Conservation (phyloP, 2,113 vertebrate genomes). For the Nothoprocta perdicaria region DNA sequence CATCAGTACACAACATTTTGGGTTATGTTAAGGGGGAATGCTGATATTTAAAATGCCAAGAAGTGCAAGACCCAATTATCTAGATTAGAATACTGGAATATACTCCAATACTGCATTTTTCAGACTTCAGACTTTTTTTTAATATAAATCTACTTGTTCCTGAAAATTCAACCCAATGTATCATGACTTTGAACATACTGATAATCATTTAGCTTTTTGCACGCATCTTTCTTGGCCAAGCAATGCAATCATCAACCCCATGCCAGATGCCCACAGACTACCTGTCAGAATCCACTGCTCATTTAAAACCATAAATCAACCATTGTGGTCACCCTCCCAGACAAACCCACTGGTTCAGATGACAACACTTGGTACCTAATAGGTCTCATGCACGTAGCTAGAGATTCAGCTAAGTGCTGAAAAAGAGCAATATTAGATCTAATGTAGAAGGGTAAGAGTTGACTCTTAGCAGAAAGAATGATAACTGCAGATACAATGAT, state of each 20-base stretch:
- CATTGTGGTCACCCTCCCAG: not conserved
- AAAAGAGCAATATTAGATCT: not conserved
- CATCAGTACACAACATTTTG: not conserved
- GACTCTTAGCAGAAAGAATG: not conserved
- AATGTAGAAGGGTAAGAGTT: not conserved
- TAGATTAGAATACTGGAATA: not conserved
- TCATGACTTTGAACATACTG: not conserved
- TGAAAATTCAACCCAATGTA: not conserved
- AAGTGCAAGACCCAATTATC: not conserved
- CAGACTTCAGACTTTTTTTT: not conserved
- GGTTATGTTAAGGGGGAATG: accelerated
- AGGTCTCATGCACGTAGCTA: not conserved
- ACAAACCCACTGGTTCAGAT: not conserved
- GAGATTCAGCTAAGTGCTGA: not conserved
- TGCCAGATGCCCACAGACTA: not conserved
- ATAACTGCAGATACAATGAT: not conserved
- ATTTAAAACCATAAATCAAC: not conserved
- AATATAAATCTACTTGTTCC: not conserved
- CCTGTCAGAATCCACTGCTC: not conserved
- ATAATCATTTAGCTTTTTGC: not conserved
- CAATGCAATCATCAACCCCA: not conserved
- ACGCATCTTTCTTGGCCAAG: not conserved
- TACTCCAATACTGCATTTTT: not conserved
- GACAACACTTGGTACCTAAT: not conserved
- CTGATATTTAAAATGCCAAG: not conserved